phyloP scores from a whole-genome alignment of 2,888 invertebrate species.

The Phengaris alcon region DNA sequence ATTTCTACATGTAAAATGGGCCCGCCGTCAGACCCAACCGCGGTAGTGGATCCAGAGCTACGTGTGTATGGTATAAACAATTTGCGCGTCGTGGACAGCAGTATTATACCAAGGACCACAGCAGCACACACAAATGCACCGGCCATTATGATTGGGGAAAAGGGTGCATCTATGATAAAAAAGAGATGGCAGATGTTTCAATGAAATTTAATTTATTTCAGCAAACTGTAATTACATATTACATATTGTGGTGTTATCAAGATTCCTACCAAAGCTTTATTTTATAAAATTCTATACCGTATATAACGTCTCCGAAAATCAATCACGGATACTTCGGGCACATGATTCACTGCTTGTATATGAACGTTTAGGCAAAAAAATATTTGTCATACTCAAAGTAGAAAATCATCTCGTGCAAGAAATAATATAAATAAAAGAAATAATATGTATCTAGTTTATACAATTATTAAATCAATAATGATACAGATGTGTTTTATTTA shows the following conservation, averaged over 20 bases:
- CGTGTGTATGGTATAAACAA: conserved; percentile 80
- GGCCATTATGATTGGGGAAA: conserved; percentile 86
- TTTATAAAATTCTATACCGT: neutral
- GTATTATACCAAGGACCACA: conserved; percentile 82
- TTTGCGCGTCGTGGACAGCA: conserved; percentile 84
- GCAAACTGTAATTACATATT: neutral
- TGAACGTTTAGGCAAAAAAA: no score
- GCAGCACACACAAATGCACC: conserved; percentile 84
- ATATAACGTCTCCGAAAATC: neutral
- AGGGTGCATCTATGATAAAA: conserved; percentile 82
- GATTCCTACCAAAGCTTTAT: neutral
- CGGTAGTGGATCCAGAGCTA: conserved; percentile 82
- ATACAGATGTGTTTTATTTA: no score
- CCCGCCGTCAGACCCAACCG: conserved; percentile 72
- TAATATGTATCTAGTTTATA: neutral
- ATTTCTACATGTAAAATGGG: conserved; percentile 86
- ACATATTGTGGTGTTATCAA: neutral
- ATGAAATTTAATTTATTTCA: neutral
- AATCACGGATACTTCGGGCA: no score
- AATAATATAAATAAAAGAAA: no score
- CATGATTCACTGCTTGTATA: no score
- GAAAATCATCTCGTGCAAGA: no score
- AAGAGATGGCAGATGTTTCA: conserved; percentile 59
- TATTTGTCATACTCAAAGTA: no score
- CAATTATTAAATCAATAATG: neutral